Conservation (phyloP, 2,113 vertebrate species). For the Datnioides undecimradiatus region DNA sequence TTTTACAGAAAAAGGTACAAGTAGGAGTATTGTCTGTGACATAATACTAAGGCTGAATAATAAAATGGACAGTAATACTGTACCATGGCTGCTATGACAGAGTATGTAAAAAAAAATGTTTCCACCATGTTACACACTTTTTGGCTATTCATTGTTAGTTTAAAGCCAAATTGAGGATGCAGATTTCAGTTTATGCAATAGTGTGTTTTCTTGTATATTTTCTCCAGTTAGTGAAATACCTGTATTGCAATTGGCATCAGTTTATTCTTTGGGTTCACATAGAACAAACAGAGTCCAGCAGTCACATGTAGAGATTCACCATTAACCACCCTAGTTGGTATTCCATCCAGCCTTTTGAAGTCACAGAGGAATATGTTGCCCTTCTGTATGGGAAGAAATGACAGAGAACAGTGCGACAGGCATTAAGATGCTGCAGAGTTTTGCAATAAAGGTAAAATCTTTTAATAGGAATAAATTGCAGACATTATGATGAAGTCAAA, state of each 20-base stretch:
- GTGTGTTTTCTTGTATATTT: too few species aligned
- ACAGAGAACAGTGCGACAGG: background rate
- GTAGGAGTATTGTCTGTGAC: too few species aligned
- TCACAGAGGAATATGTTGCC: constrained; percentile 87
- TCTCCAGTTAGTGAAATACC: constrained; percentile 58
- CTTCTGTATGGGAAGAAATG: constrained; percentile 69
- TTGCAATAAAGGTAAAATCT: background rate
- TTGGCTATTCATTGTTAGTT: too few species aligned
- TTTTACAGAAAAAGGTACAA: too few species aligned
- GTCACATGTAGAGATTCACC: constrained; percentile 64
- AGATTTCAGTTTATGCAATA: too few species aligned
- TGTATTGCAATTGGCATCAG: constrained; percentile 85
- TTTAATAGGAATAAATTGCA: background rate
- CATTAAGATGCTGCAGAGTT: background rate
- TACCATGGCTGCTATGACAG: too few species aligned
- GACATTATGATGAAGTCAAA: background rate
- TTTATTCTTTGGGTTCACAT: constrained; percentile 74
- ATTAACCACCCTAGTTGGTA: constrained; percentile 50
- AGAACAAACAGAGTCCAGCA: constrained; percentile 80
- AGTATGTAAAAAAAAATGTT: too few species aligned
- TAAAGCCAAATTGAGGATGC: too few species aligned
- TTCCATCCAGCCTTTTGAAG: constrained; percentile 82
- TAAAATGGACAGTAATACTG: too few species aligned
- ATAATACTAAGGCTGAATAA: too few species aligned
- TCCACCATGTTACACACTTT: too few species aligned